These are phyloP conservation scores for Ceyx erithaca DNA, from an alignment of 2,797 vertebrate genomes.

Conservation along the genomic window DNA sequence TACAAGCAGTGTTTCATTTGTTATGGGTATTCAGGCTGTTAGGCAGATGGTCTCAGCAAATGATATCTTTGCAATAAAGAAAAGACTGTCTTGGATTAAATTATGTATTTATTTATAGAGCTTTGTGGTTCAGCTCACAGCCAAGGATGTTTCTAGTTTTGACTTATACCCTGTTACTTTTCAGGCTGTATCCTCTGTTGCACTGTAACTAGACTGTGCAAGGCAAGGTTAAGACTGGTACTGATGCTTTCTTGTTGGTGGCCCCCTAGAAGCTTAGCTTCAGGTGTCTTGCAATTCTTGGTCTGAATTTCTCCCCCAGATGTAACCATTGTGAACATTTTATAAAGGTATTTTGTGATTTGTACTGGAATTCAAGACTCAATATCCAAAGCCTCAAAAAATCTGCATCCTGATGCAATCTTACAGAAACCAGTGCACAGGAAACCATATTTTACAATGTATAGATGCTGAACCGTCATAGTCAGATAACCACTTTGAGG, in stretches of 20 bases:
- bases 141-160: constrained; percentile 1
- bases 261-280: not conserved
- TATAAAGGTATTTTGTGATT: not conserved
- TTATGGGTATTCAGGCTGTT: not conserved
- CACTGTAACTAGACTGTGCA: not conserved
- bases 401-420: not conserved
- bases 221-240: not conserved
- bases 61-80: not conserved
- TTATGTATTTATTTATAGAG: not conserved
- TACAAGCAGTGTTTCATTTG: not conserved
- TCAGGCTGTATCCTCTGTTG: not conserved
- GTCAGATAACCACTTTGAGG: not conserved
- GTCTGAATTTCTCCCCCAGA: not conserved
- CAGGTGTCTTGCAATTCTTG: not conserved
- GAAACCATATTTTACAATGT: not conserved
- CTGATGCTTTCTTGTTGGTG: not conserved
- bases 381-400: not conserved
- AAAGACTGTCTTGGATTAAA: not conserved
- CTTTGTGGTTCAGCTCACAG: not conserved
- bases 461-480: not conserved
- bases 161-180: not conserved
- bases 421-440: not conserved
- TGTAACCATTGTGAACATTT: not conserved
- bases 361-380: not conserved
- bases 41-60: not conserved